Conservation (phyloP, 2,113 vertebrate species). For the Phocoena sinus region DNA sequence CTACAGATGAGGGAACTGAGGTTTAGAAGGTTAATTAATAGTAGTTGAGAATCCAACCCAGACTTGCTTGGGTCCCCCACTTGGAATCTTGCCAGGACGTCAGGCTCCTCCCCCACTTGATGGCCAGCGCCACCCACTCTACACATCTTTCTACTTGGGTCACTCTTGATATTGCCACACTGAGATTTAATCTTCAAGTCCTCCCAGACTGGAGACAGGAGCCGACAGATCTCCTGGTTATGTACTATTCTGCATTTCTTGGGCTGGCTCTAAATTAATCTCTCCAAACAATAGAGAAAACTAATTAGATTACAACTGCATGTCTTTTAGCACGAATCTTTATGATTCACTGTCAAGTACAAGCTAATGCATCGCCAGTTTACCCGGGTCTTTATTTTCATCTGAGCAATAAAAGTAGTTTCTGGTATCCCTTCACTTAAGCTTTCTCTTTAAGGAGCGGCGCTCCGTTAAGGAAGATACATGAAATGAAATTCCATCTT, state of each 20-base stretch:
- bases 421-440: constrained; percentile 72
- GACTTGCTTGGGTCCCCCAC: background rate
- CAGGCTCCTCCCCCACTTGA: background rate
- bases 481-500: constrained; percentile 76
- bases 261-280: constrained; percentile 57
- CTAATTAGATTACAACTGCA: constrained; percentile 65
- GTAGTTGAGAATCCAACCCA: background rate
- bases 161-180: background rate
- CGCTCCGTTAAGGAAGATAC: constrained; percentile 74
- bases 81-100: background rate
- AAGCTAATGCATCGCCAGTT: constrained; percentile 68
- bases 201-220: constrained; percentile 27
- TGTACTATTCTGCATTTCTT: constrained; percentile 1
- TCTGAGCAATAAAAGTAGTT: constrained; percentile 65
- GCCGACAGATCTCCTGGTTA: constrained; percentile 20
- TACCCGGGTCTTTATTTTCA: constrained; percentile 53
- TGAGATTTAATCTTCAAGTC: constrained; percentile 25
- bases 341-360: constrained; percentile 70
- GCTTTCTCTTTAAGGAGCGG: constrained; percentile 71
- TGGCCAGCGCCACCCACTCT: background rate
- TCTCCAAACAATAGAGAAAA: constrained; percentile 33
- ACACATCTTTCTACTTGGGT: background rate
- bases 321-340: constrained; percentile 62
- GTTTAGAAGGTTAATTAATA: background rate
- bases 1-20: background rate